Percentiles rank a stretch among this genome's conserved stretches.
Conservation (phyloP, 2,113 vertebrate species). For the Puntigrus tetrazona region DNA sequence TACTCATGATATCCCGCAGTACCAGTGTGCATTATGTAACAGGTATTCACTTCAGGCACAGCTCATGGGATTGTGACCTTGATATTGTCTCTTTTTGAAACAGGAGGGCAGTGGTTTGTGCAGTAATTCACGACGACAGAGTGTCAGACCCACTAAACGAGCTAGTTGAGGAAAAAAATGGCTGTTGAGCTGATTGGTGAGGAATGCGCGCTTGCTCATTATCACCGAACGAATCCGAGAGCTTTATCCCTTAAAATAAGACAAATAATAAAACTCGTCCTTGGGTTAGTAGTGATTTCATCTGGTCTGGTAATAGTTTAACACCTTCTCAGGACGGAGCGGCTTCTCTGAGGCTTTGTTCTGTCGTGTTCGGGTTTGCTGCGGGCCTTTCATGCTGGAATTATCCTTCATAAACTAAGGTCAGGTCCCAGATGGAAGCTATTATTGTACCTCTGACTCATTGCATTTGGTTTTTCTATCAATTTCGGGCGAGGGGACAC, state of each 20-base stretch:
- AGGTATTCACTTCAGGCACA: slow-evolving; percentile 4
- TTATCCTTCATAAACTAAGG: slow-evolving; percentile 59
- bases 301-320: slow-evolving; percentile 46
- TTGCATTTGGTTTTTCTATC: slow-evolving; percentile 62
- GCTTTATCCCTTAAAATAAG: slow-evolving; percentile 21
- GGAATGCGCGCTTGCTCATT: background rate
- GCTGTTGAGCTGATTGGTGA: slow-evolving; percentile 44
- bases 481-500: slow-evolving; percentile 54
- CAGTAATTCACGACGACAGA: slow-evolving; percentile 46
- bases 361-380: slow-evolving; percentile 54
- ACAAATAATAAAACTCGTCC: slow-evolving; percentile 20
- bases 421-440: slow-evolving; percentile 62
- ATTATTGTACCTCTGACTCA: slow-evolving; percentile 58
- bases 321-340: slow-evolving; percentile 53
- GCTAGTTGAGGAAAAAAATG: slow-evolving; percentile 34
- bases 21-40: background rate
- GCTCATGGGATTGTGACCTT: slow-evolving; percentile 28
- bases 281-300: slow-evolving; percentile 44
- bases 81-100: slow-evolving; percentile 37
- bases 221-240: background rate
- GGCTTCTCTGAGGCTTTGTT: slow-evolving; percentile 45
- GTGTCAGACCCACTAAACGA: slow-evolving; percentile 32
- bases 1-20: background rate
- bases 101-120: slow-evolving; percentile 24
- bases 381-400: slow-evolving; percentile 54